Percentiles rank a stretch among this genome's conserved stretches.
phyloP scores from a whole-genome alignment of 2,888 invertebrate species.

The Rotaria magnacalcarata region DNA sequence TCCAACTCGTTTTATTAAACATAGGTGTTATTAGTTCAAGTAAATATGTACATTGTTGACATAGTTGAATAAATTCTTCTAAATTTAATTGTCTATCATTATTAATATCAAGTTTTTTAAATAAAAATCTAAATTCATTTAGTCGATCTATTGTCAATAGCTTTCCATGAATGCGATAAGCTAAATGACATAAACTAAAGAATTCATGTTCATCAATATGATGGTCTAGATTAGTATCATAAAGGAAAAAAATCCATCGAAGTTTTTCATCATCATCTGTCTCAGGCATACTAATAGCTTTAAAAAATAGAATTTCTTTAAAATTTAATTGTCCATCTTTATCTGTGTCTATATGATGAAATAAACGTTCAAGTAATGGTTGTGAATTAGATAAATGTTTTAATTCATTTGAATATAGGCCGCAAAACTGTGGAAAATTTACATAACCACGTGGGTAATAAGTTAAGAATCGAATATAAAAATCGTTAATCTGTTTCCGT shows the following conservation, averaged over 20 bases:
- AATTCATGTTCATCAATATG: constrained; percentile 3
- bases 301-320: constrained; percentile 12
- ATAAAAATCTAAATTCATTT: background rate
- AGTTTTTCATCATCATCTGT: constrained; percentile 6
- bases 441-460: constrained; percentile 15
- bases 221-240: constrained; percentile 10
- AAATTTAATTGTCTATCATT: background rate
- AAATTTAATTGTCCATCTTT: constrained; percentile 17
- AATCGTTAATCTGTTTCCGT: background rate
- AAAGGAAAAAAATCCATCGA: constrained; percentile 3
- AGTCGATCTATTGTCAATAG: background rate
- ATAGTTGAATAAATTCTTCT: background rate
- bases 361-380: constrained; percentile 31
- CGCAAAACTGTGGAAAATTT: background rate
- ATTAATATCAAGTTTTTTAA: background rate
- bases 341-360: constrained; percentile 16
- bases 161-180: constrained; percentile 3
- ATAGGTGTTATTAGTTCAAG: constrained; percentile 28
- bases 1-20: background rate
- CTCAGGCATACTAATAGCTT: background rate
- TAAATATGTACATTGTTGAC: constrained; percentile 23
- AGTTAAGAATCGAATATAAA: constrained; percentile 5
- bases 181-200: background rate
- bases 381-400: constrained; percentile 24
- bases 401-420: background rate